These are phyloP conservation scores for Stenchaetothrips biformis DNA, from an alignment of 2,888 invertebrate species.

Conservation along the genomic window DNA sequence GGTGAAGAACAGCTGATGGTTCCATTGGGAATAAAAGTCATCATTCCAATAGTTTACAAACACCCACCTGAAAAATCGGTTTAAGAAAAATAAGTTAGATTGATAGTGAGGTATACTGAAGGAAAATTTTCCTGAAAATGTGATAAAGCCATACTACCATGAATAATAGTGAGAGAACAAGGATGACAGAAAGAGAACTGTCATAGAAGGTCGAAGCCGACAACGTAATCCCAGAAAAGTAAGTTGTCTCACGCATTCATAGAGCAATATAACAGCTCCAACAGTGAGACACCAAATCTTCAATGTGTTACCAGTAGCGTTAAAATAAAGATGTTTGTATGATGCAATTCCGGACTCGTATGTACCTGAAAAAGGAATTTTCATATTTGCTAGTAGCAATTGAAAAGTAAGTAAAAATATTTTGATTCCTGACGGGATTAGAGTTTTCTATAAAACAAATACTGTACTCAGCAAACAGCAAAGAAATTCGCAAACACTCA, in stretches of 20 bases:
- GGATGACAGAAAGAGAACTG: slow-evolving; percentile 56
- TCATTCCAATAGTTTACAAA: slow-evolving; percentile 68
- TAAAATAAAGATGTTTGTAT: slow-evolving; percentile 67
- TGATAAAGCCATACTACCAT: slow-evolving; percentile 44
- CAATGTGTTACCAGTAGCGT: slow-evolving; percentile 58
- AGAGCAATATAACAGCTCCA: slow-evolving; percentile 54
- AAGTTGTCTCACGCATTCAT: slow-evolving; percentile 58
- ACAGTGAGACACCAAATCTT: slow-evolving; percentile 63
- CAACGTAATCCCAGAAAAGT: slow-evolving; percentile 51
- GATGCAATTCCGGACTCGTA: slow-evolving; percentile 65
- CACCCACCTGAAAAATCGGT: slow-evolving; percentile 51
- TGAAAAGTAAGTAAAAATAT: slow-evolving; percentile 26
- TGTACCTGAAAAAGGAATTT: slow-evolving; percentile 49
- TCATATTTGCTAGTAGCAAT: slow-evolving; percentile 26
- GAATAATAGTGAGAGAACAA: slow-evolving; percentile 65
- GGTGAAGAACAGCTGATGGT: slow-evolving; percentile 62
- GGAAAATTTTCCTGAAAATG: not conserved
- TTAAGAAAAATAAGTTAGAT: slow-evolving; percentile 2
- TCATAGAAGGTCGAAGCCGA: slow-evolving; percentile 57
- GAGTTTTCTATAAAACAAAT: not conserved
- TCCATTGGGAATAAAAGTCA: slow-evolving; percentile 64
- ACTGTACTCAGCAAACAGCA: slow-evolving; percentile 8
- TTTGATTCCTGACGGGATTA: slow-evolving; percentile 26
- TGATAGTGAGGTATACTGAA: not conserved
- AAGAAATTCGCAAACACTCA: slow-evolving; percentile 39